Evolutionary conservation across 2,888 invertebrate genomes (phyloP), one percentile per base, ranked within the genome.

Genomic region (Drosophila barbarae): DNA sequence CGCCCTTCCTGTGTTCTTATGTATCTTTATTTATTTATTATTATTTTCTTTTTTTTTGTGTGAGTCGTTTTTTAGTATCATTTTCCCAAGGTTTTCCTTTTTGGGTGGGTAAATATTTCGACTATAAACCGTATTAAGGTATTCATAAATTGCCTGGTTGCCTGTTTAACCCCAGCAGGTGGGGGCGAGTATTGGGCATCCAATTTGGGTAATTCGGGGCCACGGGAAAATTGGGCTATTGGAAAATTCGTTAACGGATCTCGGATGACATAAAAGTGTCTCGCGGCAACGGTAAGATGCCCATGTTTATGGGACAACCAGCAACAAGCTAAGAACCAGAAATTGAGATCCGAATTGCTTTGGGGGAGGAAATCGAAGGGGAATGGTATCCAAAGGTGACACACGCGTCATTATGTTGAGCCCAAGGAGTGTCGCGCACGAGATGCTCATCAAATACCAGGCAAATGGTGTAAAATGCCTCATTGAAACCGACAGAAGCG

Each of bases 381-480:
- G 35, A n/a, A 35, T 18, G 39, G 46, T 47, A 21, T 13, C 30
- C 49, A 32, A 30, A 44, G 35, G 54, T 49, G 50, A 42, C 44
- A 28, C 66, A 68, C 50, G 59, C 52, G 53, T 53, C 69, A 57
- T 71, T 71, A 53, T 56, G 55, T 46, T 23, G 49, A 30, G 46
- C 28, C 46, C 50, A 53, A 53, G 18, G 39, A 58, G 42, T 44
- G 59, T 36, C 38, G 74, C 51, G 47, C 58, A 28, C 55, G 44
- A 30, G 75, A 59, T 76, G 83, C 79, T 82, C 79, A 76, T 82
- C 79, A 80, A 84, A 84, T 79, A 50, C 77, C 77, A 82, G 59
- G 69, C 69, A 75, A 78, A 85, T 83, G 80, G 85, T 77, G 84
- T 83, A 77, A 81, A 81, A 83, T 77, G 83, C 81, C 85, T 83